Base-by-base conservation (phyloP, 2,113 vertebrate species). In the Protobothrops mucrosquamatus region DNA sequence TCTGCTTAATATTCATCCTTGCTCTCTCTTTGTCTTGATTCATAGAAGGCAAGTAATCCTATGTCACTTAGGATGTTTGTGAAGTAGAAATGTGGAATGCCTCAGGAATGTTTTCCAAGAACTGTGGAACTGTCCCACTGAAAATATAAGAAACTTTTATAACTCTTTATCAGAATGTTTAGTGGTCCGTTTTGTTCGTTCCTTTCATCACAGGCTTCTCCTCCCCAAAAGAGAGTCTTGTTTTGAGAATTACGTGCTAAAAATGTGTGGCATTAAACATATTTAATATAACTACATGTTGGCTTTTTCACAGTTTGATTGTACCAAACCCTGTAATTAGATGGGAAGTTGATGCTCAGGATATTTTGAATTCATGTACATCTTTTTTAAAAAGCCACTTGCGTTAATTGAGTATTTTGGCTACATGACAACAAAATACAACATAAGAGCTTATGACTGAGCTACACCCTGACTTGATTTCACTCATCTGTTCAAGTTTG, bases 331-430 rank as follows among this genome's bases (percentile, higher is more conserved):
- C 29, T 20, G 48, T 91, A 89, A 91, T 11, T 22, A 89, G 90
- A 94, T 95, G 95, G 95, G 95, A 85, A 93, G 90, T 43, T 0
- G 93, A 92, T 94, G 91, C 69, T 4, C 51, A 57, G 39, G 92
- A 87, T 54, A 26, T 87, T 46, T 64, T 61, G 55, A 59, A 10
- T 59, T 55, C n/a, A 3, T 54, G 11, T 10, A 87, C 29, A 87
- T 51, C 51, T 43, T 95, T 96, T 87, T 51, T 87, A 69, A 92
- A 20, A 59, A 94, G 95, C 46, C 89, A 94, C 91, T 96, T 94
- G 88, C 69, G 91, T 61, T 85, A 93, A n/a, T 69, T 92, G 93
- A 92, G 87, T 88, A 34, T 94, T 92, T 91, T 95, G 94, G 90
- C 39, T 9, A 87, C 87, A 22, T 85, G 55, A 95, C 95, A 94